These are phyloP conservation scores for Chloroceryle amazona DNA, from an alignment of 2,797 vertebrate species.

Conservation along the genomic window DNA sequence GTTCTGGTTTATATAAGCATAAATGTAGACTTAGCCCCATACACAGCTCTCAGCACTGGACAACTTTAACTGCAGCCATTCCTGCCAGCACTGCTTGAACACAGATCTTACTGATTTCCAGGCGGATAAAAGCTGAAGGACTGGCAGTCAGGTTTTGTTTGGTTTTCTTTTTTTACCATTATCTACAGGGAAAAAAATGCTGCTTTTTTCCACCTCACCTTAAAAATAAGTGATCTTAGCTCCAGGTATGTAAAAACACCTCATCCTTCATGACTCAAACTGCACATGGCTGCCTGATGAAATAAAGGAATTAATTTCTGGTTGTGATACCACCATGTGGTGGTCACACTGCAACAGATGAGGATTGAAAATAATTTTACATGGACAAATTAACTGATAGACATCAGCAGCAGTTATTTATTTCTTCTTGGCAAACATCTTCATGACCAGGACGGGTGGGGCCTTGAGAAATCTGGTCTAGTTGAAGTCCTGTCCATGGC, in stretches of 20 bases:
- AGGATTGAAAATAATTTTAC: neutral
- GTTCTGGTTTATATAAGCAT: constrained; percentile 11
- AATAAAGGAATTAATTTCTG: neutral
- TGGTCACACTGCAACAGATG: neutral
- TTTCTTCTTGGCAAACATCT: neutral
- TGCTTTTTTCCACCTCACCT: neutral
- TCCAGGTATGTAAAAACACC: neutral
- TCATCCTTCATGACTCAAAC: neutral
- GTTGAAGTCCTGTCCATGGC: neutral
- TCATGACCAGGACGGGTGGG: neutral
- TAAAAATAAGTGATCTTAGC: neutral
- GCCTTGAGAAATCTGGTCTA: neutral
- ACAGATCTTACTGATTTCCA: neutral
- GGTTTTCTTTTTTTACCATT: neutral
- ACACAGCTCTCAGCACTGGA: neutral
- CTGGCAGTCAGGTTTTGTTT: neutral
- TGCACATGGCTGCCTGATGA: neutral
- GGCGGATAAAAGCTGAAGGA: neutral
- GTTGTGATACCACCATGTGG: neutral
- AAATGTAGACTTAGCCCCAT: neutral
- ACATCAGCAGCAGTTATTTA: neutral
- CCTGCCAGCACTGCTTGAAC: neutral
- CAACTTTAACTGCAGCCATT: neutral
- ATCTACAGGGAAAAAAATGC: neutral
- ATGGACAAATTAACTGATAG: neutral